Base-by-base conservation (phyloP, 2,888 invertebrate genomes). In the Drosophila aldrichi region DNA sequence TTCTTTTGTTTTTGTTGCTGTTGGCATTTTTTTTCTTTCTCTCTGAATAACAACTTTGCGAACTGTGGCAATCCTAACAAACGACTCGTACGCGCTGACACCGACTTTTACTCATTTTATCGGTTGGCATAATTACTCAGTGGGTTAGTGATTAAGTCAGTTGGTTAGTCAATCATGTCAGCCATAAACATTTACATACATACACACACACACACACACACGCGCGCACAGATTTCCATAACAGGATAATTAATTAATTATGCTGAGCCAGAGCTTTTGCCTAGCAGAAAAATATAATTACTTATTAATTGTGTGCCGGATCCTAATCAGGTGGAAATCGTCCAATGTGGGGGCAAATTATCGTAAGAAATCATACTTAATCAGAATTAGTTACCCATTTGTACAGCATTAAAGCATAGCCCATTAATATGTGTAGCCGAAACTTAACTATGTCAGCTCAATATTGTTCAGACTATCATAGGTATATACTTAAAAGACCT, bases 1-100 rank as follows among this genome's bases (percentile, higher is more conserved):
- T 38, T 22, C 2, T 36, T 22, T 29, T 8, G 16, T 36, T 18
- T 14, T 4, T 54, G 3, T 25, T 52, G 29, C 36, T 3, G 1
- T 38, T 52, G 0, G 12, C n/a, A n/a, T n/a, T n/a, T 25, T 29
- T n/a, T n/a, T 16, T 2, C 22, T 16, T 2, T 25, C 8, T 46
- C 57, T 40, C n/a, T 58, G 55, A 55, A 41, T 36, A 55, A 48
- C 36, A 58, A 60, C 56, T 63, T 59, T 16, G 36, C 14, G 29
- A 77, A 43, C 40, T 62, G 59, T 36, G 70, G 77, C 25, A 58
- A 66, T 32, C 29, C 34, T 66, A 49, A 58, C 83, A 78, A 74
- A 81, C 71, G 81, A 52, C 66, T 57, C 46, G 89, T 62, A 88
- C 87, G 64, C 70, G 77, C 79, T 81, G 87, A 74, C 81, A 88